These are phyloP conservation scores for Ricordea florida DNA, from an alignment of 92 coral and sea anemone species.

Conservation along the genomic window DNA sequence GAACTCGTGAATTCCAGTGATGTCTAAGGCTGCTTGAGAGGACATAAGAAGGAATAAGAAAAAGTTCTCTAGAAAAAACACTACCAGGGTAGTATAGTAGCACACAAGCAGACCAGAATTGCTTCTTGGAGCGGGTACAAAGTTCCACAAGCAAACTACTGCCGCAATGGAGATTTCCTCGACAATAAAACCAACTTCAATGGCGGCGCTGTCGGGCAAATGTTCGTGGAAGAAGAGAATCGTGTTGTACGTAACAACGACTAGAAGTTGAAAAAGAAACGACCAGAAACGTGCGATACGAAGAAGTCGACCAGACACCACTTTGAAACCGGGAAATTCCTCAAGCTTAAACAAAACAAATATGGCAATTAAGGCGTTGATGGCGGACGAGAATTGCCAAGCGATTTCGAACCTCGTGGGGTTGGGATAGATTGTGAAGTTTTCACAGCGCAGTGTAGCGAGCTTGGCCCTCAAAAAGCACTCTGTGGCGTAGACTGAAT, in stretches of 20 bases:
- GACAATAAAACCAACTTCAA: constrained; percentile 75
- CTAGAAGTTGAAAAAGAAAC: constrained; percentile 67
- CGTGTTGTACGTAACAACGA: constrained; percentile 63
- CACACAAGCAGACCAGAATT: constrained; percentile 38
- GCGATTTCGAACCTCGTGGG: constrained; percentile 81
- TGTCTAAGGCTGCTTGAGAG: constrained; percentile 88
- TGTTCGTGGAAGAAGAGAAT: constrained; percentile 74
- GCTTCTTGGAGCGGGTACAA: constrained; percentile 70
- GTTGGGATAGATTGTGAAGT: constrained; percentile 68
- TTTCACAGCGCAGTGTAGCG: constrained; percentile 80
- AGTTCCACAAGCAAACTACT: constrained; percentile 85
- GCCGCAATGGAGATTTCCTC: constrained; percentile 64
- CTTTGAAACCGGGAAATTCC: constrained; percentile 72
- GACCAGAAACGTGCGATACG: constrained; percentile 88
- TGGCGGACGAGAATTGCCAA: constrained; percentile 75
- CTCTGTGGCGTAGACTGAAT: constrained; percentile 79
- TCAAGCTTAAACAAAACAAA: constrained; percentile 49
- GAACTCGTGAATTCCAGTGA: constrained; percentile 86
- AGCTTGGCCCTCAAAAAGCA: constrained; percentile 85
- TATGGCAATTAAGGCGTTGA: constrained; percentile 63
- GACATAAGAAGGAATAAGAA: constrained; percentile 79
- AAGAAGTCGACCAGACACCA: constrained; percentile 35
- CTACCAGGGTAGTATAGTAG: constrained; percentile 60
- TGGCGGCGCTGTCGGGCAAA: constrained; percentile 49
- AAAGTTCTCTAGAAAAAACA: constrained; percentile 79